These are phyloP conservation scores for Chrysolina haemoptera DNA, from an alignment of 2,888 invertebrate species.

Conservation along the genomic window DNA sequence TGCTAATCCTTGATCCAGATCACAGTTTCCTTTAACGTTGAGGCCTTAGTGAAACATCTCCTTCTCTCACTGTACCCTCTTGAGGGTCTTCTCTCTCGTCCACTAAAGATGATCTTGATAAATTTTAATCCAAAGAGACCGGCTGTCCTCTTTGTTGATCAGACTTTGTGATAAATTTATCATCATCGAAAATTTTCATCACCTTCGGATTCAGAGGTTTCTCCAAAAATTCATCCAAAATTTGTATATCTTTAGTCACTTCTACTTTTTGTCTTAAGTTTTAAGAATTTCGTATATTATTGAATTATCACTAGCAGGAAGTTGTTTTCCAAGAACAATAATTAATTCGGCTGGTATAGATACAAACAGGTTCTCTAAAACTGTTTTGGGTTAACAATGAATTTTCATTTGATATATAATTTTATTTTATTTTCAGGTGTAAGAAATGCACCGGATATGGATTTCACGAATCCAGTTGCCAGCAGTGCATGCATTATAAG, in stretches of 20 bases:
- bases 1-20: background rate
- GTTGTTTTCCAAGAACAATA: no score
- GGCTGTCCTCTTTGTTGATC: no score
- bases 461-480: constrained; percentile 88
- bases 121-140: background rate
- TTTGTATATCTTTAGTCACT: background rate
- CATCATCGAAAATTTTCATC: background rate
- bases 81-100: background rate
- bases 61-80: background rate
- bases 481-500: constrained; percentile 88
- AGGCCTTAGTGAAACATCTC: background rate
- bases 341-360: no score
- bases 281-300: no score
- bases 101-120: background rate
- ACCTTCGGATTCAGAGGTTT: background rate
- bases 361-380: no score
- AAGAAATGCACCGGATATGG: constrained; percentile 91
- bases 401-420: background rate
- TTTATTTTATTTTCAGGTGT: constrained; percentile 72
- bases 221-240: background rate
- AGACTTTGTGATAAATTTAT: background rate
- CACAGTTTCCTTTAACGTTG: background rate
- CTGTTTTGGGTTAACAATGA: no score
- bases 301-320: no score
- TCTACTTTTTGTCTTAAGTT: background rate